phyloP scores from a whole-genome alignment of 2,888 invertebrate genomes.

The Nomada ferruginata region DNA sequence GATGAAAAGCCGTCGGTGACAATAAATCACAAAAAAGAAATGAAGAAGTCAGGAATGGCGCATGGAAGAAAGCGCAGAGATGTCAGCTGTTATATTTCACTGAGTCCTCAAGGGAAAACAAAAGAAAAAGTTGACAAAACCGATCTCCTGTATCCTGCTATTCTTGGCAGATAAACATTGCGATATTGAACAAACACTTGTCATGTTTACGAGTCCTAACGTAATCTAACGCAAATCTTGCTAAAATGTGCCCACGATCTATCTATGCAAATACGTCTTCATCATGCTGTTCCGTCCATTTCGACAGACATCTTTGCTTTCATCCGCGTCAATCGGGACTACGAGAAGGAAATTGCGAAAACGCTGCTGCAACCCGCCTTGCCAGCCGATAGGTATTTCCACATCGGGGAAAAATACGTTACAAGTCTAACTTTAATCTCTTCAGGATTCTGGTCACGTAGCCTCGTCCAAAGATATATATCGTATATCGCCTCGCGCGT shows the following conservation, averaged over 20 bases:
- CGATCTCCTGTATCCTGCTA: slow-evolving; percentile 1
- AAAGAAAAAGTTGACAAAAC: not conserved
- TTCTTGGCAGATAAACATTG: slow-evolving; percentile 28
- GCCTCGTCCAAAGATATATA: slow-evolving; percentile 80
- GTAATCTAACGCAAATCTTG: slow-evolving; percentile 41
- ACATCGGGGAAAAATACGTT: slow-evolving; percentile 82
- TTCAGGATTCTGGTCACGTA: slow-evolving; percentile 81
- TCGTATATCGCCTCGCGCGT: slow-evolving; percentile 77
- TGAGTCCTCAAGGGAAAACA: not conserved
- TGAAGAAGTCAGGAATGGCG: slow-evolving; percentile 39
- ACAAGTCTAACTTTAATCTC: slow-evolving; percentile 83
- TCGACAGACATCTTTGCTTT: slow-evolving; percentile 71
- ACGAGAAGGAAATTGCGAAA: slow-evolving; percentile 78
- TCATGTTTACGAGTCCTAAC: slow-evolving; percentile 48
- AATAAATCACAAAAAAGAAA: slow-evolving; percentile 35
- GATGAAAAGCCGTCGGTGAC: slow-evolving; percentile 42
- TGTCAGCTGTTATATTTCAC: not conserved
- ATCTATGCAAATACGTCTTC: slow-evolving; percentile 40
- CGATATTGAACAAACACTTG: slow-evolving; percentile 2
- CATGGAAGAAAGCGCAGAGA: not conserved
- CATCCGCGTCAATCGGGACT: slow-evolving; percentile 70
- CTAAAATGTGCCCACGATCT: slow-evolving; percentile 26
- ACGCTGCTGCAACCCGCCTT: slow-evolving; percentile 70
- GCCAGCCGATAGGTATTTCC: slow-evolving; percentile 78
- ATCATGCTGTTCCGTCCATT: slow-evolving; percentile 55